Conservation (phyloP, 2,888 invertebrate species). For the Pediacus dermestoides region DNA sequence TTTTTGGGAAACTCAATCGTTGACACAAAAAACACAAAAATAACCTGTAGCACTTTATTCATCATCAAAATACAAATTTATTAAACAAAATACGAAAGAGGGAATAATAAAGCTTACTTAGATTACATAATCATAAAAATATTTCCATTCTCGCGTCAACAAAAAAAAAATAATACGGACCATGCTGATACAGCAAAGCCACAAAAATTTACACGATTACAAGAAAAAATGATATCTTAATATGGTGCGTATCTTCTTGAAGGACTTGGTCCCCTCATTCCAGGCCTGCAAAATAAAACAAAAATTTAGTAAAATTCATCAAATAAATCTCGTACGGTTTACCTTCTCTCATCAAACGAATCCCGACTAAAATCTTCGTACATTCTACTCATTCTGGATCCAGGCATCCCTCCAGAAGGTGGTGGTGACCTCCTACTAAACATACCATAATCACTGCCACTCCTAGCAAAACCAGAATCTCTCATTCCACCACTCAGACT, state of each 20-base stretch:
- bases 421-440: conserved; percentile 81
- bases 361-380: conserved; percentile 87
- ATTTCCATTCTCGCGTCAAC: no score
- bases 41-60: no score
- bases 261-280: conserved; percentile 78
- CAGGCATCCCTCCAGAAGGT: conserved; percentile 50
- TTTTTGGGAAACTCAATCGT: no score
- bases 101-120: no score
- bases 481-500: conserved; percentile 65
- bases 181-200: no score
- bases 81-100: no score
- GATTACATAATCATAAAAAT: no score
- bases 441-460: conserved; percentile 67
- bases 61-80: no score
- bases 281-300: conserved; percentile 56
- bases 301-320: conserved; percentile 3
- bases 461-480: conserved; percentile 57
- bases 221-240: no score
- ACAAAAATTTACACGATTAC: no score
- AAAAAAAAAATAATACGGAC: no score
- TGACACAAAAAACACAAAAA: no score
- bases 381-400: conserved; percentile 58
- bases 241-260: conserved; percentile 84
- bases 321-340: conserved; percentile 37
- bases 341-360: conserved; percentile 84